A percentile compares a stretch with the other conserved stretches of the same genome.
phyloP scores from a whole-genome alignment of 1,140 invertebrate species.

The Microplitis mediator region DNA sequence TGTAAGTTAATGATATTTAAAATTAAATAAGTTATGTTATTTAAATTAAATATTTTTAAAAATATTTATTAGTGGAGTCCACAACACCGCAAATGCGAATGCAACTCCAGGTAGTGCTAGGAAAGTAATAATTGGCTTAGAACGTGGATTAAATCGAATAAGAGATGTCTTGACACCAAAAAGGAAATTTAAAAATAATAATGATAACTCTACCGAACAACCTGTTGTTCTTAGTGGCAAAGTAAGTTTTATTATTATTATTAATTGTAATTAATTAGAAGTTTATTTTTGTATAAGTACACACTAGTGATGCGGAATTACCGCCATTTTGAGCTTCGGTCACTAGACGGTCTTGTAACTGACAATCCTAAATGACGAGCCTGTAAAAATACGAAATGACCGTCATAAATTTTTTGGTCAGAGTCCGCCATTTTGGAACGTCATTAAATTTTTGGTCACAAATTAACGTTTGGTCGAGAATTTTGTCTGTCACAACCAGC shows the following conservation, averaged over 20 bases:
- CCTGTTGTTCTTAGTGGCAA: slow-evolving; percentile 61
- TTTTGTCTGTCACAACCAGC: too few species aligned
- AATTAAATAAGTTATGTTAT: background rate
- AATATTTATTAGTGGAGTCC: slow-evolving; percentile 36
- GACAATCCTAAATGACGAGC: too few species aligned
- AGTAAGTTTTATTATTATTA: slow-evolving; percentile 41
- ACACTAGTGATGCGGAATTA: too few species aligned
- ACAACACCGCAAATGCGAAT: slow-evolving; percentile 5
- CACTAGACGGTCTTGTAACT: too few species aligned
- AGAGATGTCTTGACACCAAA: slow-evolving; percentile 75
- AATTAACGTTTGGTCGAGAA: too few species aligned
- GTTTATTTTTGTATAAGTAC: too few species aligned
- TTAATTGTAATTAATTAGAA: slow-evolving; percentile 9
- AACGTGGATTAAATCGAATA: slow-evolving; percentile 72
- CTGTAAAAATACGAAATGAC: too few species aligned
- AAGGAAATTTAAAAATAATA: slow-evolving; percentile 47
- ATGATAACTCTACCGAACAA: slow-evolving; percentile 43
- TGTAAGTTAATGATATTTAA: background rate
- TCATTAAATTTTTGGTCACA: too few species aligned
- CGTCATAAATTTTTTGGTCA: too few species aligned
- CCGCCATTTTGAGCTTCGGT: too few species aligned
- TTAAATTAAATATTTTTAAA: slow-evolving; percentile 5
- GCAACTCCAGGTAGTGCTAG: slow-evolving; percentile 64
- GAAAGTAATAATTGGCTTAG: slow-evolving; percentile 73
- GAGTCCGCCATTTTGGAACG: too few species aligned